These are phyloP conservation scores for Rhinopomastus cyanomelas DNA, from an alignment of 2,113 vertebrate genomes.

Conservation along the genomic window DNA sequence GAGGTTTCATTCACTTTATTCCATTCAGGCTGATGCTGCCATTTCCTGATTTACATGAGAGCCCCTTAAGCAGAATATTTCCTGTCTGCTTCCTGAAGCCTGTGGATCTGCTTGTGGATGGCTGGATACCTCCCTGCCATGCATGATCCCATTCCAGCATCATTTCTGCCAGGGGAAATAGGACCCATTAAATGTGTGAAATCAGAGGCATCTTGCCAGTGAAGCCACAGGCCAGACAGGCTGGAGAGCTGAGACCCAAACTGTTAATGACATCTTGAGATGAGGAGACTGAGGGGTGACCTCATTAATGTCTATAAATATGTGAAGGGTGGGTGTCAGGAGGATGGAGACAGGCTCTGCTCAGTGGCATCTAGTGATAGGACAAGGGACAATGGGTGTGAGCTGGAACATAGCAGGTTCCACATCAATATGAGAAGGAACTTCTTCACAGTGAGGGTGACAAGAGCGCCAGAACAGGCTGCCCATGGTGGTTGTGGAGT, in stretches of 20 bases:
- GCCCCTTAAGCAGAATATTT: not conserved
- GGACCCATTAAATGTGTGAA: not conserved
- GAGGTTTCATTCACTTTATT: not conserved
- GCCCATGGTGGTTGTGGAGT: too few species aligned
- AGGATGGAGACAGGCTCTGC: too few species aligned
- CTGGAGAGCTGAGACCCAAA: not conserved
- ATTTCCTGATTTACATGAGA: not conserved
- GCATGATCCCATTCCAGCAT: rapidly evolving
- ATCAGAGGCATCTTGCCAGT: rapidly evolving
- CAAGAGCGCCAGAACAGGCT: too few species aligned
- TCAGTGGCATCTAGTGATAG: too few species aligned
- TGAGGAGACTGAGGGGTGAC: too few species aligned
- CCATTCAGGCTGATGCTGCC: not conserved
- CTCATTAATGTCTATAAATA: too few species aligned
- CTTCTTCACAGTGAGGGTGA: too few species aligned
- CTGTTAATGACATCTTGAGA: not conserved
- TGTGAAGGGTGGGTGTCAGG: too few species aligned
- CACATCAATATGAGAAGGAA: too few species aligned
- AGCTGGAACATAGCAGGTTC: too few species aligned
- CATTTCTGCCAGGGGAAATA: not conserved
- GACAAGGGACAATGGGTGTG: too few species aligned
- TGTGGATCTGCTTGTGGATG: rapidly evolving
- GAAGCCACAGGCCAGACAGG: rapidly evolving
- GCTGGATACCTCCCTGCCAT: not conserved
- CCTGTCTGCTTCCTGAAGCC: not conserved